Conservation (phyloP, 2,113 vertebrate genomes). For the Micronycteris hirsuta region DNA sequence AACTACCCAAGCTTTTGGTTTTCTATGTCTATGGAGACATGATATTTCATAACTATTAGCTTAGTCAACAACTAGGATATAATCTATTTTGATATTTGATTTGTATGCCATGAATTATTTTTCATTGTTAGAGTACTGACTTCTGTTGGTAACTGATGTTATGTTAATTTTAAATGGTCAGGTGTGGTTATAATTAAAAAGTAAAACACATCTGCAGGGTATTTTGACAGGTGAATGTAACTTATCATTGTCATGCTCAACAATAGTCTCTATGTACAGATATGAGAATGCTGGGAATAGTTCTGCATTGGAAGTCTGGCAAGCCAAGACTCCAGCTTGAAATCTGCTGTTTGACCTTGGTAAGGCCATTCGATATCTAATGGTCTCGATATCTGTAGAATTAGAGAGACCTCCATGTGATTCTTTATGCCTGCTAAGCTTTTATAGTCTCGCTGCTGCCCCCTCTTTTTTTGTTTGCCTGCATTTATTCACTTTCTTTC, state of each 20-base stretch:
- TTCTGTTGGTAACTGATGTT: background rate
- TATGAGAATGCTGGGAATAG: background rate
- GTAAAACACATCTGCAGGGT: background rate
- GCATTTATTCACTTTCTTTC: background rate
- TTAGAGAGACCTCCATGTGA: background rate
- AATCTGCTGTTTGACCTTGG: background rate
- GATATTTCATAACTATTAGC: background rate
- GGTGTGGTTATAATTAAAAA: background rate
- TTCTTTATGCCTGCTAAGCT: background rate
- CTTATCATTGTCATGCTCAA: background rate
- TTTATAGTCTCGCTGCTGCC: background rate
- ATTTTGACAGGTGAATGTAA: background rate
- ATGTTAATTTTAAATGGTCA: background rate
- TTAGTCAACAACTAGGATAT: background rate
- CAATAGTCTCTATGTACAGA: background rate
- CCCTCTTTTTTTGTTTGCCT: background rate
- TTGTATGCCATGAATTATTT: background rate
- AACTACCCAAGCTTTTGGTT: background rate
- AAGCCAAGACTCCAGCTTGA: background rate
- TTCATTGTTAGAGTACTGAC: background rate
- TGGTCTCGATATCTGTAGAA: background rate
- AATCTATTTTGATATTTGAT: background rate
- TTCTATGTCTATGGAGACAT: background rate
- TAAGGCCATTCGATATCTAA: background rate
- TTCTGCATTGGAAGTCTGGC: background rate